A percentile compares a stretch with the other conserved stretches of the same genome.
Evolutionary conservation across 1,140 invertebrate genomes (phyloP).

Genomic region (Drosophila sucinea): DNA sequence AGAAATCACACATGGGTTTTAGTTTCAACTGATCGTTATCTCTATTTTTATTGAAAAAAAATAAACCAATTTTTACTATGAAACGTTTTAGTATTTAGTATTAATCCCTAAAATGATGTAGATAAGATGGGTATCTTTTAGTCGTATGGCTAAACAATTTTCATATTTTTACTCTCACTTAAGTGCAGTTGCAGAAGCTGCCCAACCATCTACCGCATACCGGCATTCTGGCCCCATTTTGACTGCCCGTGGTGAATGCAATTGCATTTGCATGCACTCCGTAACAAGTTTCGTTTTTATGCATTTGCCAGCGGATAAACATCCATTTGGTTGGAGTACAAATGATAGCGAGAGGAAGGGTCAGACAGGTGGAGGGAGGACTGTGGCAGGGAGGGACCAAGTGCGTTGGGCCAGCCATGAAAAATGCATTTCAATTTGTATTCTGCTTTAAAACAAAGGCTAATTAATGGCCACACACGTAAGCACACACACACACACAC

Average conservation of each 20-base stretch:
- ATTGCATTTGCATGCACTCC: slow-evolving; percentile 52
- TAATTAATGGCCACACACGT: slow-evolving; percentile 62
- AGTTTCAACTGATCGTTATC: no score
- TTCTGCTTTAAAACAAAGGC: slow-evolving; percentile 60
- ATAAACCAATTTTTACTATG: no score
- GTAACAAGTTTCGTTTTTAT: slow-evolving; percentile 52
- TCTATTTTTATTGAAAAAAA: no score
- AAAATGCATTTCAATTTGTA: slow-evolving; percentile 76
- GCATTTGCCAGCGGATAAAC: slow-evolving; percentile 68
- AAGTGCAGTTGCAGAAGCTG: slow-evolving; percentile 46
- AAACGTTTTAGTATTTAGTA: no score
- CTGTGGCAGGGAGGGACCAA: slow-evolving; percentile 1
- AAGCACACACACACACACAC: slow-evolving; percentile 2
- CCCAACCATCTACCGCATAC: neutral
- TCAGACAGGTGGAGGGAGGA: neutral
- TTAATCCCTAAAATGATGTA: neutral
- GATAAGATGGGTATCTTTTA: neutral
- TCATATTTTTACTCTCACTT: slow-evolving; percentile 27
- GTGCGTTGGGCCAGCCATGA: slow-evolving; percentile 37
- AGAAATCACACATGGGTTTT: no score
- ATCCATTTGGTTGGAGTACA: slow-evolving; percentile 33
- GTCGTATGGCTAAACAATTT: neutral
- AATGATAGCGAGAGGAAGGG: neutral
- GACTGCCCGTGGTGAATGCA: slow-evolving; percentile 5
- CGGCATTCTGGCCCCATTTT: no score